Conservation (phyloP, 2,113 vertebrate genomes). For the Callaeas wilsoni region DNA sequence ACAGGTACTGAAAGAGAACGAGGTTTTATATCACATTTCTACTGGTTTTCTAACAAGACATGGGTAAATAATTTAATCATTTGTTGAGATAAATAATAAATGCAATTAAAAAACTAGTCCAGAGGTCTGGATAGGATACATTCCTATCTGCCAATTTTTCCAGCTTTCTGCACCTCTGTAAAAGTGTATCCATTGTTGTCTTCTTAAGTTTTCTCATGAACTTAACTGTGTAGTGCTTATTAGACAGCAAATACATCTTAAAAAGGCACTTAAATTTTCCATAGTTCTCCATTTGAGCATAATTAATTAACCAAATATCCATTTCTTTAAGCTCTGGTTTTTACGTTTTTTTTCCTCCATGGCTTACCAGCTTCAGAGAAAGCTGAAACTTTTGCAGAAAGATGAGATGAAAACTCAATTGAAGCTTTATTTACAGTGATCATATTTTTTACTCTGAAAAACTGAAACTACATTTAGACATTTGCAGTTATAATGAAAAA, state of each 20-base stretch:
- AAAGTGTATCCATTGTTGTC: neutral
- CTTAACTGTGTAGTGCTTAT: neutral
- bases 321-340: neutral
- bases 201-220: neutral
- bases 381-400: neutral
- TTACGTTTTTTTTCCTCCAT: neutral
- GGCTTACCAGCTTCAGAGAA: neutral
- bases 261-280: neutral
- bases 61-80: neutral
- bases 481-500: neutral
- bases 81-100: neutral
- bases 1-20: fast-evolving
- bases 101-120: neutral
- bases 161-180: neutral
- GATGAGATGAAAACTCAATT: neutral
- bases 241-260: neutral
- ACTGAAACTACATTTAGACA: neutral
- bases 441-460: neutral
- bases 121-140: neutral
- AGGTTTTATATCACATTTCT: neutral
- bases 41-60: neutral
- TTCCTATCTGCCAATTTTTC: neutral
- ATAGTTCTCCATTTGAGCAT: neutral
- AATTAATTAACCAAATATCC: neutral
- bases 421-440: neutral